Percentiles rank a stretch among this genome's conserved stretches.
Evolutionary conservation across 2,797 vertebrate species (phyloP).

Genomic region (Xiphorhynchus erythropygius): DNA sequence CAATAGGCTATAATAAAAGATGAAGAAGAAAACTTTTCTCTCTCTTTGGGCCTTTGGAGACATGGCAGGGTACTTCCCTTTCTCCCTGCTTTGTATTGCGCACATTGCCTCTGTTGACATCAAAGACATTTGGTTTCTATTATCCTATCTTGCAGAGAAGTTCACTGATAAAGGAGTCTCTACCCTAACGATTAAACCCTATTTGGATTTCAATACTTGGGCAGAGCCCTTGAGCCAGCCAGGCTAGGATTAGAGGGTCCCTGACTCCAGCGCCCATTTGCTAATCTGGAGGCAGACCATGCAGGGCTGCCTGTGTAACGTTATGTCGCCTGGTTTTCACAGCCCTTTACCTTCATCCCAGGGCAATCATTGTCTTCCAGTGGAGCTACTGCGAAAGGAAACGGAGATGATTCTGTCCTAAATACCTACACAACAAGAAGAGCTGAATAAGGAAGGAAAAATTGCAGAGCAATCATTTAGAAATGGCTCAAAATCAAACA

Average conservation of each 20-base stretch:
- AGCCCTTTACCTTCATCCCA: not conserved
- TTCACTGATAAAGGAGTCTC: conserved; percentile 71
- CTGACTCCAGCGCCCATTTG: conserved; percentile 3
- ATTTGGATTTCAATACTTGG: conserved; percentile 51
- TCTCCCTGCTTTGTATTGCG: not conserved
- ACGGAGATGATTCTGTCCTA: not conserved
- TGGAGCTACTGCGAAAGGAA: not conserved
- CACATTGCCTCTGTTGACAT: conserved; percentile 37
- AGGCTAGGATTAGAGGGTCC: conserved; percentile 20
- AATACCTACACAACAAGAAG: not conserved
- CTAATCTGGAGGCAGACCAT: conserved; percentile 20
- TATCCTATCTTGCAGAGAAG: conserved; percentile 55
- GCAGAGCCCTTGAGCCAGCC: conserved; percentile 2
- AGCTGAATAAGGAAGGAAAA: not conserved
- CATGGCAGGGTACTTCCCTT: not conserved
- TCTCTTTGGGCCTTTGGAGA: not conserved
- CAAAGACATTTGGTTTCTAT: conserved; percentile 66
- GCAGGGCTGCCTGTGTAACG: not conserved
- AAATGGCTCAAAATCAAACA: conserved; percentile 9
- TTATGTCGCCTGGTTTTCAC: not conserved
- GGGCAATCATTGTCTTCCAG: not conserved
- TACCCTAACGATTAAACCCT: conserved; percentile 61
- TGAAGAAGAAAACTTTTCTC: not conserved
- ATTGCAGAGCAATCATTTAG: not conserved
- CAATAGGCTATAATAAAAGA: not conserved